Conservation (phyloP, 2,113 vertebrate genomes). For the Conger conger region DNA sequence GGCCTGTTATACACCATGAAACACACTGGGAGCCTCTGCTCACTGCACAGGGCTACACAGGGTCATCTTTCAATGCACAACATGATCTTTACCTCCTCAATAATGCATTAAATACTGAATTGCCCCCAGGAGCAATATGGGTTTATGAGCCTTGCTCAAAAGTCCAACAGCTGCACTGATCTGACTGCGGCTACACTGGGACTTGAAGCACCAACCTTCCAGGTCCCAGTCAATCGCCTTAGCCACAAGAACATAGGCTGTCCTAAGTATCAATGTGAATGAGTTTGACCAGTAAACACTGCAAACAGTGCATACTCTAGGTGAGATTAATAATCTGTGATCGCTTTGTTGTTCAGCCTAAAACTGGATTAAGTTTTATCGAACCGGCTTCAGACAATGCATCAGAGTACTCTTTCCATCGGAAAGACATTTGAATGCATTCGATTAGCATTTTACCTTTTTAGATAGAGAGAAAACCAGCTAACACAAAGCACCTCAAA, state of each 20-base stretch:
- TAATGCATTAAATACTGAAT: too few relatives aligned
- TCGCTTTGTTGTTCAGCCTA: slow-evolving; percentile 54
- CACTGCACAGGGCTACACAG: not conserved
- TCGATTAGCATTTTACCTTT: not conserved
- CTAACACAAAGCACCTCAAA: not conserved
- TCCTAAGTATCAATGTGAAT: slow-evolving; percentile 43
- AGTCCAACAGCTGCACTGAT: too few relatives aligned
- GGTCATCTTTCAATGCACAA: not conserved
- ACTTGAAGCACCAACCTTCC: too few relatives aligned
- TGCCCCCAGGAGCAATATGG: too few relatives aligned
- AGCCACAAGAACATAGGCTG: too few relatives aligned
- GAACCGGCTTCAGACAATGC: slow-evolving; percentile 47
- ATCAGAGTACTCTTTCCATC: slow-evolving; percentile 34
- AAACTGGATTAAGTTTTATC: slow-evolving; percentile 57
- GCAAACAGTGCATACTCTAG: slow-evolving; percentile 40
- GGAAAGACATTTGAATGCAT: too few relatives aligned
- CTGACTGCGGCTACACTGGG: too few relatives aligned
- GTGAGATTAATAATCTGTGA: slow-evolving; percentile 46
- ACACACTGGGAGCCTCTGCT: not conserved
- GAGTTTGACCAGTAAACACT: slow-evolving; percentile 47
- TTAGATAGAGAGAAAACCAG: not conserved
- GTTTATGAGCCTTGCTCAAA: too few relatives aligned
- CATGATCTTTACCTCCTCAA: not conserved
- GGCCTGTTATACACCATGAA: not conserved
- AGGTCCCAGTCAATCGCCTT: too few relatives aligned